Evolutionary conservation across 2,113 vertebrate genomes (phyloP), one percentile per base, ranked within the genome.

Genomic region (Myocastor coypus): DNA sequence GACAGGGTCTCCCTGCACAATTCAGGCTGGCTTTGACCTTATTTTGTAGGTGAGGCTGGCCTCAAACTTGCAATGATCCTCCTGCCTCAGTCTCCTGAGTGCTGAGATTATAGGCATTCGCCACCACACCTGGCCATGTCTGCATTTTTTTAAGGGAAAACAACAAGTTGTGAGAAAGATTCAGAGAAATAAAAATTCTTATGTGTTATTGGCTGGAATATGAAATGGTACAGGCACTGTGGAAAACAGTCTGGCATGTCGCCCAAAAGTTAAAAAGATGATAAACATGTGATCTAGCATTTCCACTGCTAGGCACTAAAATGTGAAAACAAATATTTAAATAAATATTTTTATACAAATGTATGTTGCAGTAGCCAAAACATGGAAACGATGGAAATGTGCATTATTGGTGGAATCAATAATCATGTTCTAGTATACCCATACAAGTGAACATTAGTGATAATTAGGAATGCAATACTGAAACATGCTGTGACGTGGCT

Each of bases 321-420:
- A 89, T 22, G 37, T 91, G 7, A 84, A 92, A 95, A 42, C 69
- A 83, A 17, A 46, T 88, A 77, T 82, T 90, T 3, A n/a, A 88
- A 61, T 68, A n/a, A 88, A 55, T 68, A 69, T 5, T 50, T 86
- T 11, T 69, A 77, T 22, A 89, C 5, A 82, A 52, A 42, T 92
- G 32, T 90, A 90, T 55, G 32, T 84, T 80, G 32, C 37, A 91
- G 28, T 92, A 85, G 30, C 59, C 34, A 61, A 92, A 50, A 68
- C 22, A 2, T 89, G 30, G 14, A 86, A 88, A 83, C 30, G 69
- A 83, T 37, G 12, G 14, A 86, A 63, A 78, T 93, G 8, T 80
- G 55, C 1, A 66, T 71, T 40, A 83, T 3, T 66, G 3, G 26
- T 93, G 83, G 34, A 78, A 52, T 73, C 4, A 9, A 63, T 80